Percentiles rank a stretch among this genome's conserved stretches.
Evolutionary conservation across 1,140 invertebrate genomes (phyloP).

Genomic region (Dendrolimus punctatus): DNA sequence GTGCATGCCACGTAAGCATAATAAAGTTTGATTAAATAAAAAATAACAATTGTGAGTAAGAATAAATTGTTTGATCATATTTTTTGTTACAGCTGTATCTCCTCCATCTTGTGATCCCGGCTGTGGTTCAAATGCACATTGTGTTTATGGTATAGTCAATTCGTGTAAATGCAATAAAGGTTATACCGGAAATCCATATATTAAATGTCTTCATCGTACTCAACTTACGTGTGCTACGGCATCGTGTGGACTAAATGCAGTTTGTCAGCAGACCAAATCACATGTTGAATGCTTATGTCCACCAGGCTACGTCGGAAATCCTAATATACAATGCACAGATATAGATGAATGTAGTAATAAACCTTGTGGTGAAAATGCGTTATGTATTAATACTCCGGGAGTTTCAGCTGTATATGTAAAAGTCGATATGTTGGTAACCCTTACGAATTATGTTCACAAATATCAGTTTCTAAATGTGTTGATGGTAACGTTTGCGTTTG

Average conservation of each 20-base stretch:
- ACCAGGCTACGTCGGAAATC: constrained; percentile 87
- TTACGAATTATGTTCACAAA: constrained; percentile 81
- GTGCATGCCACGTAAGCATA: constrained; percentile 90
- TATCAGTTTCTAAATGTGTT: constrained; percentile 78
- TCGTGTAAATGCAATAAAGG: constrained; percentile 89
- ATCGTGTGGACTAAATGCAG: constrained; percentile 84
- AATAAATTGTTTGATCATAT: constrained; percentile 1
- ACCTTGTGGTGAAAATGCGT: constrained; percentile 88
- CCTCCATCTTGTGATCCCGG: constrained; percentile 84
- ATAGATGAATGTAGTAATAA: constrained; percentile 88
- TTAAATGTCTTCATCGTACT: constrained; percentile 80
- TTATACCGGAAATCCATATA: constrained; percentile 90
- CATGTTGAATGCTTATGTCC: constrained; percentile 87
- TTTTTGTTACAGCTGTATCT: constrained; percentile 76
- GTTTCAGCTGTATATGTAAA: constrained; percentile 90
- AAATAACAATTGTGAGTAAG: background rate
- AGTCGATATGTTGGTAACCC: constrained; percentile 89
- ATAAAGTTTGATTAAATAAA: constrained; percentile 7
- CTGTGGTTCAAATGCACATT: constrained; percentile 89
- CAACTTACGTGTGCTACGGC: constrained; percentile 82
- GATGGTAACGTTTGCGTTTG: constrained; percentile 81
- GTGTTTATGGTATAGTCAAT: constrained; percentile 84
- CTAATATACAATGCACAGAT: constrained; percentile 88
- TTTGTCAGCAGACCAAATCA: constrained; percentile 82
- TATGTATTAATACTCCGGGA: constrained; percentile 90